Conservation (phyloP, 2,888 invertebrate genomes). For the Rotaria sp. region DNA sequence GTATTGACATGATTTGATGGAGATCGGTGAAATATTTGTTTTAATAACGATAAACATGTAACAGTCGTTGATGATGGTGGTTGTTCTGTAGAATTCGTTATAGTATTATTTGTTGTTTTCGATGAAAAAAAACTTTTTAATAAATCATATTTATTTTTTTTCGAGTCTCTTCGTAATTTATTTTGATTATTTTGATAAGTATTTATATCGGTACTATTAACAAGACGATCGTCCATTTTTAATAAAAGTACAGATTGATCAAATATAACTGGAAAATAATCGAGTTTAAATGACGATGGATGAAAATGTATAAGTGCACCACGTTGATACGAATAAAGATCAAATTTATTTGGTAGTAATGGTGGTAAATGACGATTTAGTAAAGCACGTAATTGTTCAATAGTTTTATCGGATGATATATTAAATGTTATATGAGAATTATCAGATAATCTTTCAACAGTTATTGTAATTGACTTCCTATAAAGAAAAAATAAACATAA, state of each 20-base stretch:
- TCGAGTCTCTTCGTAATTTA: not conserved
- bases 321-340: slow-evolving; percentile 11
- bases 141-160: not conserved
- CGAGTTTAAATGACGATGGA: not conserved
- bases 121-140: not conserved
- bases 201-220: not conserved
- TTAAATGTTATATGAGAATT: slow-evolving; percentile 12
- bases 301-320: slow-evolving; percentile 12
- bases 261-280: slow-evolving; percentile 22
- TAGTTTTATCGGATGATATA: not conserved
- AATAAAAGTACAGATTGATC: not conserved
- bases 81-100: not conserved
- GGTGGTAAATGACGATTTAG: slow-evolving; percentile 22
- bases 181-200: not conserved
- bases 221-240: slow-evolving; percentile 11
- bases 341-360: not conserved
- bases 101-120: not conserved
- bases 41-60: not conserved
- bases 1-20: not conserved
- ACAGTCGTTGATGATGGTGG: not conserved
- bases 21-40: not conserved
- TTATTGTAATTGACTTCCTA: not conserved
- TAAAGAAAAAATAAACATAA: not conserved
- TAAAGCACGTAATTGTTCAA: not conserved
- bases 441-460: slow-evolving; percentile 5